phyloP scores from a whole-genome alignment of 2,797 vertebrate genomes.

The Echeneis naucrates region DNA sequence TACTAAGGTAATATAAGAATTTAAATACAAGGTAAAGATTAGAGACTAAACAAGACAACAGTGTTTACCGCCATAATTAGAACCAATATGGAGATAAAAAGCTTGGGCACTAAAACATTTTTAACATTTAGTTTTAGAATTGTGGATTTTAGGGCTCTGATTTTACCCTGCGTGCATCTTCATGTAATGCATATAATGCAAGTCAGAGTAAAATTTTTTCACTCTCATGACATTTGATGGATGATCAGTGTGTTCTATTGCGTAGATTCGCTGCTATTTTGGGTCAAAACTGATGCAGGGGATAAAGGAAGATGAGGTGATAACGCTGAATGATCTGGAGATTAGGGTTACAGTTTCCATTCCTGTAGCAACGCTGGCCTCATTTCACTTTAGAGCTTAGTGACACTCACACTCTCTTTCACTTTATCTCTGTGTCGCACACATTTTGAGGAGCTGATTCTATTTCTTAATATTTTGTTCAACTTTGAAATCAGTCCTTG shows the following conservation, averaged over 20 bases:
- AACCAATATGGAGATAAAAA: neutral
- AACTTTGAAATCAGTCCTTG: slow-evolving; percentile 1
- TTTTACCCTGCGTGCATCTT: neutral
- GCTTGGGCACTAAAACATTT: too few relatives aligned
- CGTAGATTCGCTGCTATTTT: slow-evolving; percentile 51
- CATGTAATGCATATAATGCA: neutral
- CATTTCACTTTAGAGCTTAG: slow-evolving; percentile 56
- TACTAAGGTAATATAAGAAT: neutral
- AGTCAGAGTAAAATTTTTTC: neutral
- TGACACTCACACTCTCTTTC: slow-evolving; percentile 9
- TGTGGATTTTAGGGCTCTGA: slow-evolving; percentile 2
- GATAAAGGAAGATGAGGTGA: slow-evolving; percentile 64
- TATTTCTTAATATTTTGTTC: slow-evolving; percentile 10
- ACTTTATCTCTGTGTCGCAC: slow-evolving; percentile 14
- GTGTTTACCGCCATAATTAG: neutral
- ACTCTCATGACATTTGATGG: slow-evolving; percentile 24
- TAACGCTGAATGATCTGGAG: slow-evolving; percentile 70
- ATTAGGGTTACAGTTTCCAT: slow-evolving; percentile 75
- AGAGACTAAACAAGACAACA: neutral
- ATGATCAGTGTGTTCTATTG: slow-evolving; percentile 22
- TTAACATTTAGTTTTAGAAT: too few relatives aligned
- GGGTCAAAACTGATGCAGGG: slow-evolving; percentile 55
- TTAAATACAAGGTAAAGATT: neutral
- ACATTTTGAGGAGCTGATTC: slow-evolving; percentile 1
- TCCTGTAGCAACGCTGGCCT: slow-evolving; percentile 69